Evolutionary conservation across 2,888 invertebrate species (phyloP).

Genomic region (Automeris io): DNA sequence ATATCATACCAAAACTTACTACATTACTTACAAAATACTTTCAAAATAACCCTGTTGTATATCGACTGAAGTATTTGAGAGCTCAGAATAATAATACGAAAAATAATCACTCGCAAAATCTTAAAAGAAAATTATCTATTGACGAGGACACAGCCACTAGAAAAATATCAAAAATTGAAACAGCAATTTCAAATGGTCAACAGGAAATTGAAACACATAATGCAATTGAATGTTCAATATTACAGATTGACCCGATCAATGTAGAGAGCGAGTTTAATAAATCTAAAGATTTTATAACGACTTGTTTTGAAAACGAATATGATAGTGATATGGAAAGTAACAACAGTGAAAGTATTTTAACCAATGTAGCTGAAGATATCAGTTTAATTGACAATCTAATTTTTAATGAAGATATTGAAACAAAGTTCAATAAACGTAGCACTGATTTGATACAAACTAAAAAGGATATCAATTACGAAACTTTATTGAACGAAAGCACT

Average conservation of each 20-base stretch:
- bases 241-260: not conserved
- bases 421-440: not conserved
- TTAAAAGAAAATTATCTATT: not conserved
- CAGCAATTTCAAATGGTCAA: not conserved
- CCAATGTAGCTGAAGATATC: not conserved
- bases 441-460: not conserved
- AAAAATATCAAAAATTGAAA: not conserved
- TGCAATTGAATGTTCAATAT: not conserved
- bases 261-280: conserved; percentile 1
- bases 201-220: not conserved
- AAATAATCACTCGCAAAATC: not conserved
- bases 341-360: conserved; percentile 1
- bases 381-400: not conserved
- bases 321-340: conserved; percentile 9
- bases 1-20: not conserved
- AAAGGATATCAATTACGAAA: no score
- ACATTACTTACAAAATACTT: not conserved
- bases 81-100: not conserved
- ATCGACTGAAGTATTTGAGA: not conserved
- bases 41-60: not conserved
- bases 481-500: not conserved
- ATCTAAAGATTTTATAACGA: conserved; percentile 14
- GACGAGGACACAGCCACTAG: not conserved
- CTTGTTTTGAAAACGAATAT: conserved; percentile 16
- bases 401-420: not conserved